phyloP scores from a whole-genome alignment of 2,113 vertebrate species.

The Calyptomena viridis region DNA sequence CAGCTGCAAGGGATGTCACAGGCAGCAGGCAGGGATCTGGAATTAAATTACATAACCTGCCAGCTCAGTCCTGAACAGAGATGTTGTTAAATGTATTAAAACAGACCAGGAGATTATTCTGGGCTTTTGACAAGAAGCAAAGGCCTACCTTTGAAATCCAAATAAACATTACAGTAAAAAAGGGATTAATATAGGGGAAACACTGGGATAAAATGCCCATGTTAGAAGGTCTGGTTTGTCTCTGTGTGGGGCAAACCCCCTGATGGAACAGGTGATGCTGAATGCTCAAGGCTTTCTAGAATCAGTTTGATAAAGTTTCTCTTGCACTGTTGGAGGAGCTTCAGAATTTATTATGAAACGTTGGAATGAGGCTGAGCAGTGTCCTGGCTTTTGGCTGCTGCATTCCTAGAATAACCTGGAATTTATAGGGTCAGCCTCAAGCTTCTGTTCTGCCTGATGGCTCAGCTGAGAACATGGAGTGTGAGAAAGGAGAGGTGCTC shows the following conservation, averaged over 20 bases:
- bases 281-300: background rate
- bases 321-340: background rate
- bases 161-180: background rate
- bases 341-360: background rate
- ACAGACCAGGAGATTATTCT: background rate
- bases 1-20: background rate
- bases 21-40: background rate
- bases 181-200: background rate
- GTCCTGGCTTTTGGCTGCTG: background rate
- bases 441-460: background rate
- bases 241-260: background rate
- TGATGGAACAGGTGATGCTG: background rate
- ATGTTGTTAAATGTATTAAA: background rate
- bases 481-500: background rate
- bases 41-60: background rate
- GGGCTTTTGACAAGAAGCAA: background rate
- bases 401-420: background rate
- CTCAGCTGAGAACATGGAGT: background rate
- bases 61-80: background rate
- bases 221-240: background rate
- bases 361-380: background rate
- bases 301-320: background rate
- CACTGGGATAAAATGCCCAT: background rate
- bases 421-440: background rate
- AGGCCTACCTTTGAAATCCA: background rate